Percentiles rank a stretch among this genome's conserved stretches.
phyloP scores from a whole-genome alignment of 2,888 invertebrate species.

The Drosophila helvetica region DNA sequence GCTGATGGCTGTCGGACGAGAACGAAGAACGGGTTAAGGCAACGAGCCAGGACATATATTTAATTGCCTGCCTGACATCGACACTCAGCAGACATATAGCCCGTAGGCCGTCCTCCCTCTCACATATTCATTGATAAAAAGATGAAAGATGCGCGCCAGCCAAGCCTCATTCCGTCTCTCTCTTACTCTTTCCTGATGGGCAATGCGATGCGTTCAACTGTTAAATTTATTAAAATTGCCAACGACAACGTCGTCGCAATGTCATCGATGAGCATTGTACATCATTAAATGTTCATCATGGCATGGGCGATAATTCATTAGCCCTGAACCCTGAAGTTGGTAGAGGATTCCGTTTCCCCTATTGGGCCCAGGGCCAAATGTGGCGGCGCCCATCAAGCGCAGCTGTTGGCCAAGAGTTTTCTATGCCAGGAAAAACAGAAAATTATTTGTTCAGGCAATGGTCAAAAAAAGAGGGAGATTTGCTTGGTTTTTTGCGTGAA shows the following conservation, averaged over 20 bases:
- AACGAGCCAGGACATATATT: constrained; percentile 70
- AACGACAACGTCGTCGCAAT: constrained; percentile 48
- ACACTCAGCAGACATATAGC: constrained; percentile 35
- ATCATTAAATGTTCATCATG: constrained; percentile 79
- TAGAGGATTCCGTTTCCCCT: not conserved
- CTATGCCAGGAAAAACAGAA: constrained; percentile 10
- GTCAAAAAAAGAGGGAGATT: not conserved
- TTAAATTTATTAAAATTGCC: constrained; percentile 79
- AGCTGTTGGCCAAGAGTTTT: constrained; percentile 52
- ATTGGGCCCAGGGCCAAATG: constrained; percentile 20
- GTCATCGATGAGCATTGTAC: constrained; percentile 68
- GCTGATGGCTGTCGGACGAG: constrained; percentile 72
- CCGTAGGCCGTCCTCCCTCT: constrained; percentile 4
- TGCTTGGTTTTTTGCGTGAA: not conserved
- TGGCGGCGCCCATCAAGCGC: constrained; percentile 55
- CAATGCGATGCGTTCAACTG: constrained; percentile 57
- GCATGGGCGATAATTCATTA: constrained; percentile 74
- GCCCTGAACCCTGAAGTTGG: constrained; percentile 13
- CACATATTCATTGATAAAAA: constrained; percentile 37
- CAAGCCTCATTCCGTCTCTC: constrained; percentile 33
- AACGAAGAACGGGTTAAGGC: constrained; percentile 27
- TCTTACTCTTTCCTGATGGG: constrained; percentile 1
- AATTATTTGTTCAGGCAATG: constrained; percentile 12
- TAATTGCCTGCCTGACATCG: constrained; percentile 71
- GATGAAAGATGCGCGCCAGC: constrained; percentile 72